phyloP scores from a whole-genome alignment of 2,888 invertebrate genomes.

The Theodoxus fluviatilis region DNA sequence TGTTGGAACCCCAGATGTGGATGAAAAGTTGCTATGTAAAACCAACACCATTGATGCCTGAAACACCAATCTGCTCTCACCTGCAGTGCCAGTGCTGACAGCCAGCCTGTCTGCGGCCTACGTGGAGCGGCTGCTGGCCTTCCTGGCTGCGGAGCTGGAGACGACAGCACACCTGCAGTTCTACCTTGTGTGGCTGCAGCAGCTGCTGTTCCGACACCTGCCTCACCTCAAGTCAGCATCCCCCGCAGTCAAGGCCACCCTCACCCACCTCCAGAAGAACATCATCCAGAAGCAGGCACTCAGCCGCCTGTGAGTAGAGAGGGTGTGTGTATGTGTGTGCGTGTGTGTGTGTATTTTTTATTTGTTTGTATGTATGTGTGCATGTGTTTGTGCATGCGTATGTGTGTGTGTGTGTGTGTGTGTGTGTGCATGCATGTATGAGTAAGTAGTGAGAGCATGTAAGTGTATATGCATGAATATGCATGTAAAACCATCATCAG shows the following conservation, averaged over 20 bases:
- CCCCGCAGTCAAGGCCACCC: slow-evolving; percentile 72
- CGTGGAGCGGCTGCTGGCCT: slow-evolving; percentile 76
- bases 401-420: not conserved
- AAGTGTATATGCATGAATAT: not conserved
- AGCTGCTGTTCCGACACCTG: slow-evolving; percentile 75
- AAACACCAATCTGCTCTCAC: no score
- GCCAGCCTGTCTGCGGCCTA: slow-evolving; percentile 79
- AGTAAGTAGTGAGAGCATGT: not conserved
- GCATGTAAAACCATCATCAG: not conserved
- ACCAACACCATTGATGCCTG: no score
- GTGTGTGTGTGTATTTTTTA: not conserved
- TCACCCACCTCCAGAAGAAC: slow-evolving; percentile 73
- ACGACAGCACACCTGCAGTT: slow-evolving; percentile 85
- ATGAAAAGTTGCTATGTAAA: no score
- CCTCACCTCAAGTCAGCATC: slow-evolving; percentile 67
- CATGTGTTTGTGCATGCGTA: not conserved
- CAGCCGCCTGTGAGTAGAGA: no score
- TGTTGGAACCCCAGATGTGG: no score
- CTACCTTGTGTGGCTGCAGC: slow-evolving; percentile 80
- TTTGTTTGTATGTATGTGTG: not conserved
- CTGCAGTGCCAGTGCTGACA: slow-evolving; percentile 75
- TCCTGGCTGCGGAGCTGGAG: slow-evolving; percentile 77
- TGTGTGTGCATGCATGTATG: slow-evolving; percentile 2
- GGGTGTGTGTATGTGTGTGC: slow-evolving; percentile 10
- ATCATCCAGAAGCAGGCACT: slow-evolving; percentile 79